These are phyloP conservation scores for Grammatotria lemairii DNA, from an alignment of 2,113 vertebrate genomes.

Conservation along the genomic window DNA sequence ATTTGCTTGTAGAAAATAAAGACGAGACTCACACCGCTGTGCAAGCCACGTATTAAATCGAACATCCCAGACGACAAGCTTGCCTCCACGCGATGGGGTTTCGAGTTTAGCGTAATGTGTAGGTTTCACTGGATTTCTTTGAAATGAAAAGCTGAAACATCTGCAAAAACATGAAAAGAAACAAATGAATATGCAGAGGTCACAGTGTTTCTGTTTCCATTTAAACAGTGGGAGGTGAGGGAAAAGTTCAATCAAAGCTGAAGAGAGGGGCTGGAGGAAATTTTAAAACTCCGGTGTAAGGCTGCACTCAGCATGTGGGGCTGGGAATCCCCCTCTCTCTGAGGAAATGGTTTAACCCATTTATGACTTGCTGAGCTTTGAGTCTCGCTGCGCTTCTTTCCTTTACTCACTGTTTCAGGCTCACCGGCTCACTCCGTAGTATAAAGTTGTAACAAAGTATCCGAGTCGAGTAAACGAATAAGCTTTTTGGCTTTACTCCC, in stretches of 20 bases:
- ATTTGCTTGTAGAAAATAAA: background rate
- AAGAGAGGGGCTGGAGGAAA: background rate
- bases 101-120: background rate
- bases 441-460: background rate
- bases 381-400: background rate
- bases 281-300: background rate
- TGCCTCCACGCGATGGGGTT: background rate
- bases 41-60: background rate
- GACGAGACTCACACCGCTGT: background rate
- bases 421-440: background rate
- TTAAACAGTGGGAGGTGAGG: background rate
- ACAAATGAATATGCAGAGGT: background rate
- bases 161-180: background rate
- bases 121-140: background rate
- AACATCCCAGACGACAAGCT: background rate
- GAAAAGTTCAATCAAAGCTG: background rate
- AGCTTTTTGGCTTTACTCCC: background rate
- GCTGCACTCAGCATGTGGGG: slow-evolving; percentile 22
- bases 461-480: background rate
- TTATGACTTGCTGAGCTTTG: background rate
- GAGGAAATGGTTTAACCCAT: slow-evolving; percentile 56
- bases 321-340: slow-evolving; percentile 42
- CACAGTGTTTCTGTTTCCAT: background rate
- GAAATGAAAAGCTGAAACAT: background rate
- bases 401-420: background rate